These are phyloP conservation scores for Ricordea florida DNA, from an alignment of 92 coral and sea anemone species.

Conservation along the genomic window DNA sequence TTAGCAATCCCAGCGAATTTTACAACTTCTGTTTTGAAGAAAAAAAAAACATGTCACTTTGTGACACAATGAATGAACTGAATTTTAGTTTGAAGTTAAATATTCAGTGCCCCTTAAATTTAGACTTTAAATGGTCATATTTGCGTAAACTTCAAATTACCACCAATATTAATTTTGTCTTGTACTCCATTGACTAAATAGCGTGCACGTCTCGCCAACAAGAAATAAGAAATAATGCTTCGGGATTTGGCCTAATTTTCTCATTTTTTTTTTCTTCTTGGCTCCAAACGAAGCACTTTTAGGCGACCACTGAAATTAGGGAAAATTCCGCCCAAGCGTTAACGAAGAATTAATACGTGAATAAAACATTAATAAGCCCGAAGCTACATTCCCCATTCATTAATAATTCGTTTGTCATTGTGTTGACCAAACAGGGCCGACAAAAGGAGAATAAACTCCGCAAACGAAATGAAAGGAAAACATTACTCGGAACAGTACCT, in stretches of 20 bases:
- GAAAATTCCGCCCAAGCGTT: conserved; percentile 39
- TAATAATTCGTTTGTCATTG: conserved; percentile 51
- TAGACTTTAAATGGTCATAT: conserved; percentile 43
- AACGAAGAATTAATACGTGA: conserved; percentile 23
- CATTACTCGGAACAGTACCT: conserved; percentile 71
- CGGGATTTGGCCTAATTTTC: too few relatives aligned
- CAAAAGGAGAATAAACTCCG: conserved; percentile 54
- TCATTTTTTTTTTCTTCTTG: background rate
- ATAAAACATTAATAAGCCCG: conserved; percentile 28
- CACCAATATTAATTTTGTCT: conserved; percentile 45
- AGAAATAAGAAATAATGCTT: background rate
- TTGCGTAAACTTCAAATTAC: conserved; percentile 68
- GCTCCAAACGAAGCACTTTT: background rate
- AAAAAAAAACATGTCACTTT: background rate
- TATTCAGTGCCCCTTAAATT: conserved; percentile 44
- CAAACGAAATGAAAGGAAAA: conserved; percentile 63
- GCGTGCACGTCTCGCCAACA: background rate
- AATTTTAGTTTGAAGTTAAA: conserved; percentile 46
- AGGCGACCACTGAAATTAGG: too few relatives aligned
- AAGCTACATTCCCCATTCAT: conserved; percentile 48
- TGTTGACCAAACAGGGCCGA: conserved; percentile 56
- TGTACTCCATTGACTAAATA: conserved; percentile 35
- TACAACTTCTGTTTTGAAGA: too few relatives aligned
- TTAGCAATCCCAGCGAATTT: too few relatives aligned
- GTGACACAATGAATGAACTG: conserved; percentile 37